Conservation (phyloP, 2,888 invertebrate species). For the Brachylomia viminalis region DNA sequence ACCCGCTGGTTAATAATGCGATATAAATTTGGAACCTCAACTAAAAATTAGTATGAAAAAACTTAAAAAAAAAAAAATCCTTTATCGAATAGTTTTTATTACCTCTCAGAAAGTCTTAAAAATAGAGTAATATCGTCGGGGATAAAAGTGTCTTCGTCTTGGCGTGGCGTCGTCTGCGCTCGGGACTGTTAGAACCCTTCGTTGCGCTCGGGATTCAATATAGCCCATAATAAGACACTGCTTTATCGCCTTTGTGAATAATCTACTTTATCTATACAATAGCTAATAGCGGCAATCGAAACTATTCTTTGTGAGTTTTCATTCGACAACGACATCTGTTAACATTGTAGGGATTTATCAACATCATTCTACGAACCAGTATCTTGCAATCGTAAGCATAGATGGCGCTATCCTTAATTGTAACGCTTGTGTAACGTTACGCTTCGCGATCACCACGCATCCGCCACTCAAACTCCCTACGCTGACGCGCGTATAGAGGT, state of each 20-base stretch:
- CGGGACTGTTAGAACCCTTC: not conserved
- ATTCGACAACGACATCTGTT: no score
- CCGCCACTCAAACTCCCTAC: no score
- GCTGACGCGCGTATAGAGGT: no score
- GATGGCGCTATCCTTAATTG: no score
- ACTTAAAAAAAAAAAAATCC: not conserved
- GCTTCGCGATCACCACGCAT: no score
- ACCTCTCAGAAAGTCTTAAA: not conserved
- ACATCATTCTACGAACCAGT: no score
- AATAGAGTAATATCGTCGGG: not conserved
- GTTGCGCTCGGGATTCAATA: not conserved
- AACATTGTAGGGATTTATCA: no score
- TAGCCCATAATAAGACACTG: not conserved
- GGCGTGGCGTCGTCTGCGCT: no score
- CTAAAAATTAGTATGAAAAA: not conserved
- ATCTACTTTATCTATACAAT: not conserved
- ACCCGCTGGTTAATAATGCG: not conserved
- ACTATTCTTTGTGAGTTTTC: no score
- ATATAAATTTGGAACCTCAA: not conserved
- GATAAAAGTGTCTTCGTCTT: not conserved
- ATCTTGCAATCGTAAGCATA: no score
- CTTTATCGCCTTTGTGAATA: no score
- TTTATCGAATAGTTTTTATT: not conserved
- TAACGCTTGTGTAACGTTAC: no score
- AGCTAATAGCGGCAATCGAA: not conserved